Evolutionary conservation across 1,140 invertebrate species (phyloP), one percentile per base, ranked within the genome.

Genomic region (Battus philenor): DNA sequence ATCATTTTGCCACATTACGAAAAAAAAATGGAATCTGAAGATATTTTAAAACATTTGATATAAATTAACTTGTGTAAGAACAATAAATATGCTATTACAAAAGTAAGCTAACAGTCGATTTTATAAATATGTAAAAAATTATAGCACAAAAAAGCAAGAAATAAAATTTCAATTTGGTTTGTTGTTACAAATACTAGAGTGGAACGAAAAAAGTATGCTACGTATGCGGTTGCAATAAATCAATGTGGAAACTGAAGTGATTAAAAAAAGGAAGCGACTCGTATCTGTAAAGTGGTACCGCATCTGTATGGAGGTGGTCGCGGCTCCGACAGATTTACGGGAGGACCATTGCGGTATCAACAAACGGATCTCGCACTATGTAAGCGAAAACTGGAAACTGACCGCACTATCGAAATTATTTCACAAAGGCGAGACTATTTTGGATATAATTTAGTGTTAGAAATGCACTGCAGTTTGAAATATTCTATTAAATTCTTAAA

Each of bases 251-350:
- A 48, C 50, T 51, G 47, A 55, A 55, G 50, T 44, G 51, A 48
- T 54, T 41, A 41, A 41, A 61, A 67, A 68, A 70, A 55, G 59
- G 54, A 65, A 54, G 32, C 16, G 34, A 53, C 43, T 30, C 50
- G 32, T 52, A 50, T 50, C 51, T 45, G 45, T 46, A 51, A 29
- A 53, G 51, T 44, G 58, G 59, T 67, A 63, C 51, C 53, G 55
- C 58, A 50, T 59, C 52, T 64, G 58, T 59, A 44, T 49, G 44
- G 64, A 31, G 43, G 45, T 45, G 22, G 36, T 33, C 36, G 34
- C 39, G 8, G 31, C 43, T 46, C 44, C 41, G 56, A 50, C 63
- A 68, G 65, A 74, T 74, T 74, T 74, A 74, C 67, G 62, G 50
- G 60, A 60, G 55, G 48, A 55, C 48, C 45, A 31, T 24, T 41